These are phyloP conservation scores for Cataglyphis livida DNA, from an alignment of 2,888 invertebrate genomes.

Conservation along the genomic window DNA sequence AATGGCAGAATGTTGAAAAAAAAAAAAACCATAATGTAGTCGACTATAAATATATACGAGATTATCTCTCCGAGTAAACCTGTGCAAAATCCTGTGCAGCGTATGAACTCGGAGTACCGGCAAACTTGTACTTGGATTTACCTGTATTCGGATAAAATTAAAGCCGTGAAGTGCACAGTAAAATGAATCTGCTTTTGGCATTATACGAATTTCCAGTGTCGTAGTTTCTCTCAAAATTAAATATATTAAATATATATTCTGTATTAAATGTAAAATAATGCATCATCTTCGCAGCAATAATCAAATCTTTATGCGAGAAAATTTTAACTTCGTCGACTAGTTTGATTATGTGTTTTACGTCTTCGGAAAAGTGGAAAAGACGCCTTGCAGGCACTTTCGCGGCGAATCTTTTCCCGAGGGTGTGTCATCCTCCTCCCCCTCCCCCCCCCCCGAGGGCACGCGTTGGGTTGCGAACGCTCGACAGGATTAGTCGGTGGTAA, in stretches of 20 bases:
- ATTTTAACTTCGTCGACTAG: neutral
- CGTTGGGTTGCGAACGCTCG: constrained; percentile 60
- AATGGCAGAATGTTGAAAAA: neutral
- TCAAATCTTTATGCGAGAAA: neutral
- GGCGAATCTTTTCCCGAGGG: constrained; percentile 28
- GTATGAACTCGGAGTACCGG: neutral
- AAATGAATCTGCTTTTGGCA: neutral
- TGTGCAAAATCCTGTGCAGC: neutral
- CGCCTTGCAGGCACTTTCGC: neutral
- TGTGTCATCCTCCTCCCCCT: neutral
- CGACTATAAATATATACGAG: constrained; percentile 5
- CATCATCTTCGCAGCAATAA: neutral
- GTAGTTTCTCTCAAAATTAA: neutral
- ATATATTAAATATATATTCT: neutral
- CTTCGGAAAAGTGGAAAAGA: neutral
- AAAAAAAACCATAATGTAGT: neutral
- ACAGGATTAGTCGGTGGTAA: constrained; percentile 65
- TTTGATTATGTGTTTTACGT: constrained; percentile 1
- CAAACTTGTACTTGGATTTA: constrained; percentile 10
- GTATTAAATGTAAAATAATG: neutral
- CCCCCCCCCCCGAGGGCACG: constrained; percentile 2
- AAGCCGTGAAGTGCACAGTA: neutral
- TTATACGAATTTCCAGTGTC: neutral
- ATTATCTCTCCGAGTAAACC: constrained; percentile 9
- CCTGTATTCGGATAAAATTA: neutral